Conservation (phyloP, 2,888 invertebrate genomes). For the Ichneumoninae sp. region DNA sequence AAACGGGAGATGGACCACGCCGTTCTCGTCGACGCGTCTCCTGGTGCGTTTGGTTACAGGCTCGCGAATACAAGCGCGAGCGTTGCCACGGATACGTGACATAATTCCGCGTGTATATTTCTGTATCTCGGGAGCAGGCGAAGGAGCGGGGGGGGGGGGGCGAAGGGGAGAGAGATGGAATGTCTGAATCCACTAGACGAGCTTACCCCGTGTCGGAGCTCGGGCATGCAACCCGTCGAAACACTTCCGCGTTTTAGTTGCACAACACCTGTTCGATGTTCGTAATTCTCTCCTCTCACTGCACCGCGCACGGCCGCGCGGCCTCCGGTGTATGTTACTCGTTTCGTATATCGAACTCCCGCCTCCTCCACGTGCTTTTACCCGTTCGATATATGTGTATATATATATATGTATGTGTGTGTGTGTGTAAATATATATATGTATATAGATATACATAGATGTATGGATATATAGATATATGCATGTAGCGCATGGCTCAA, state of each 20-base stretch:
- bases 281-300: conserved; percentile 68
- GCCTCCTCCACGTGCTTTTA: conserved; percentile 1
- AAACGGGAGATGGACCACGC: conserved; percentile 37
- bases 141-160: conserved; percentile 61
- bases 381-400: neutral
- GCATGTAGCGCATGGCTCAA: neutral
- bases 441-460: neutral
- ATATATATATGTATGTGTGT: neutral
- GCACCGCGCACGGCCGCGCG: conserved; percentile 47
- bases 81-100: conserved; percentile 76
- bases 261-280: conserved; percentile 78
- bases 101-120: conserved; percentile 79
- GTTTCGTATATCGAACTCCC: conserved; percentile 51
- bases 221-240: conserved; percentile 61
- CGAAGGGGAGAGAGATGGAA: conserved; percentile 52
- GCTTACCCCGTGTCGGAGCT: conserved; percentile 52
- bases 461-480: neutral
- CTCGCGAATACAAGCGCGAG: conserved; percentile 57
- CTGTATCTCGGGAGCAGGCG: conserved; percentile 73
- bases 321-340: conserved; percentile 16
- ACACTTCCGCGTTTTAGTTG: conserved; percentile 80
- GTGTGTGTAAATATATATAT: neutral
- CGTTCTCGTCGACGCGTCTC: conserved; percentile 28
- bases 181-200: conserved; percentile 58
- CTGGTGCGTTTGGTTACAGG: conserved; percentile 32